Evolutionary conservation across 92 coral and sea anemone genomes (phyloP), one percentile per base, ranked within the genome.

Genomic region (Muricea muricata): DNA sequence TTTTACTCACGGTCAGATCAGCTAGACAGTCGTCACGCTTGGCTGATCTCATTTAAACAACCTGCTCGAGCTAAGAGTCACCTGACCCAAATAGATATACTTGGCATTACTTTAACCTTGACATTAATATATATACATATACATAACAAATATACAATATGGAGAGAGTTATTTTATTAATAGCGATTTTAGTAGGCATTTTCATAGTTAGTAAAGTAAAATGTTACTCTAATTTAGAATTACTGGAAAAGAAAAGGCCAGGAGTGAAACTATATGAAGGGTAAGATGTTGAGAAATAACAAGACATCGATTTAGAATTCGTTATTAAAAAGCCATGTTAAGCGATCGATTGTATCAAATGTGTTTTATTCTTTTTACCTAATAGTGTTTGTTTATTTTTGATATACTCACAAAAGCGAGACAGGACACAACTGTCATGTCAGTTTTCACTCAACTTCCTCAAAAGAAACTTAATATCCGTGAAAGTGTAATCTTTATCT

Each of bases 141-240:
- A n/a, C n/a, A 63, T 30, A 17, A 20, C 4, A 52, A 15, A 4
- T 52, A 63, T 29, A 61, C 6, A 39, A n/a, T 21, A 63, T 63
- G 70, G 37, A 37, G 4, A 26, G 30, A 28, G 8, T 6, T 13
- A n/a, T 63, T 4, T 28, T 9, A 13, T 63, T 63, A 6, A 30
- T 63, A 63, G 12, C 37, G 28, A 30, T 63, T 63, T 63, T 32
- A 63, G n/a, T 63, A 26, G 70, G 70, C 10, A 28, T n/a, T 70
- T 70, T 70, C 21, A 23, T 70, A 42, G 4, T 69, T 69, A 25
- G 55, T 42, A 21, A 34, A 34, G 65, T 58, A 34, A 18, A 33
- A 28, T 37, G 50, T 39, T 30, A 78, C 57, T 78, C 83, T 24
- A 39, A 78, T 78, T 30, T 78, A 30, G 70, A 78, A 57, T 58